Percentiles rank a stretch among this genome's conserved stretches.
Conservation (phyloP, 2,113 vertebrate genomes). For the Hyla sarda region DNA sequence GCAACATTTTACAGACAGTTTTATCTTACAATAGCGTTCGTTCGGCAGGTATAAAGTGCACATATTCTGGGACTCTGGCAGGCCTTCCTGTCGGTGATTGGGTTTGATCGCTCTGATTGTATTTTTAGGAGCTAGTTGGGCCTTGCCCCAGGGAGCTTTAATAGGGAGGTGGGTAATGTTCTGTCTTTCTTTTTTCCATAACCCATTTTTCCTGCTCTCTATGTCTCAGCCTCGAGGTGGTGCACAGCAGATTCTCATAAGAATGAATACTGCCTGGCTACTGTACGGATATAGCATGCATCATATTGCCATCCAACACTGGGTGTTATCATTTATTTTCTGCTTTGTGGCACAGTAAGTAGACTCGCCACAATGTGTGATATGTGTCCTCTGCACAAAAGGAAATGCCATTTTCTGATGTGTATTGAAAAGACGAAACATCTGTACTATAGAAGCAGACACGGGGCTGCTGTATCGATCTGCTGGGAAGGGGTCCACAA, state of each 20-base stretch:
- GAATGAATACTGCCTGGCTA: not conserved
- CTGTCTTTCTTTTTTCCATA: not conserved
- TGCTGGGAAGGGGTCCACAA: no score
- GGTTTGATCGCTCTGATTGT: not conserved
- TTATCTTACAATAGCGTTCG: not conserved
- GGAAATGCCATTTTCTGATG: not conserved
- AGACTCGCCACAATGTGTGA: not conserved
- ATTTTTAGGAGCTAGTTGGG: slow-evolving; percentile 3
- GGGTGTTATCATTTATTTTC: not conserved
- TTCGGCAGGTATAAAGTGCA: slow-evolving; percentile 17
- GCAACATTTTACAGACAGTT: not conserved
- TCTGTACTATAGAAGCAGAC: not conserved
- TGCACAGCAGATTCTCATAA: not conserved
- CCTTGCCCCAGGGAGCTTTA: not conserved
- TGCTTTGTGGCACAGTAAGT: not conserved
- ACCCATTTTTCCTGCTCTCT: not conserved
- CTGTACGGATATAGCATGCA: not conserved
- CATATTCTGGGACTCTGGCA: not conserved
- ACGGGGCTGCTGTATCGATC: not conserved
- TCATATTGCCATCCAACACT: not conserved
- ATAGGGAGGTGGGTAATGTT: not conserved
- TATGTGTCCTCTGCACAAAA: not conserved
- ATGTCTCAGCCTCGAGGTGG: not conserved
- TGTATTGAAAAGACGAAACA: not conserved
- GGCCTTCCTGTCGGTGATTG: not conserved